phyloP scores from a whole-genome alignment of 2,113 vertebrate species.

The Elachura formosa region DNA sequence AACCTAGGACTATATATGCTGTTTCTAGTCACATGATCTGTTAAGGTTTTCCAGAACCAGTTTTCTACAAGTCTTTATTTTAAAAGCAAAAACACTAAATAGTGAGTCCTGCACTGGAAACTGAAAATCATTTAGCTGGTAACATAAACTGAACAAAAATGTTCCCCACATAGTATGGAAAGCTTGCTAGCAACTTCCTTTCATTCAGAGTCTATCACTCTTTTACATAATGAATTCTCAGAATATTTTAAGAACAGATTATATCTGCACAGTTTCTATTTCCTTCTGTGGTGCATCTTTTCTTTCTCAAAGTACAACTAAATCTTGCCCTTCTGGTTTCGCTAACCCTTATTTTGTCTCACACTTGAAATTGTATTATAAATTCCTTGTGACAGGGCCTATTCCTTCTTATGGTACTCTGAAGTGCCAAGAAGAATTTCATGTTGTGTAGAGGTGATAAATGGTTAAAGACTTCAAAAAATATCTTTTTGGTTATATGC shows the following conservation, averaged over 20 bases:
- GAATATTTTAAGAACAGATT: slow-evolving; percentile 23
- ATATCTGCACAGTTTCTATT: slow-evolving; percentile 27
- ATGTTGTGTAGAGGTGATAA: background rate
- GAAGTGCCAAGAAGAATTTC: background rate
- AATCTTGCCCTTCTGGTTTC: background rate
- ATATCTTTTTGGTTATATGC: background rate
- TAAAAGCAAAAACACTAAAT: background rate
- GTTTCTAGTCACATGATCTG: background rate
- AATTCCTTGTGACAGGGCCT: background rate
- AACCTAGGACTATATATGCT: background rate
- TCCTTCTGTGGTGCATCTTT: background rate
- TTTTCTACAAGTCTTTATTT: background rate
- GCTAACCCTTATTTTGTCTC: background rate
- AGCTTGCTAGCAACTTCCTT: background rate
- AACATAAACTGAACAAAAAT: background rate
- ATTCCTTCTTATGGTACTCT: background rate
- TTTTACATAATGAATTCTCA: background rate
- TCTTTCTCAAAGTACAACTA: background rate
- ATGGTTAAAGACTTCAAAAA: background rate
- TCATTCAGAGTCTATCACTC: background rate
- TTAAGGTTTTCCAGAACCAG: background rate
- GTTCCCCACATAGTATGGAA: background rate
- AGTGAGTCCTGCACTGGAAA: background rate
- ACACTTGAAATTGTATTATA: background rate
- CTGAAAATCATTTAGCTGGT: background rate